Percentiles rank a stretch among this genome's conserved stretches.
phyloP scores from a whole-genome alignment of 2,797 vertebrate species.

The Glossophaga mutica region DNA sequence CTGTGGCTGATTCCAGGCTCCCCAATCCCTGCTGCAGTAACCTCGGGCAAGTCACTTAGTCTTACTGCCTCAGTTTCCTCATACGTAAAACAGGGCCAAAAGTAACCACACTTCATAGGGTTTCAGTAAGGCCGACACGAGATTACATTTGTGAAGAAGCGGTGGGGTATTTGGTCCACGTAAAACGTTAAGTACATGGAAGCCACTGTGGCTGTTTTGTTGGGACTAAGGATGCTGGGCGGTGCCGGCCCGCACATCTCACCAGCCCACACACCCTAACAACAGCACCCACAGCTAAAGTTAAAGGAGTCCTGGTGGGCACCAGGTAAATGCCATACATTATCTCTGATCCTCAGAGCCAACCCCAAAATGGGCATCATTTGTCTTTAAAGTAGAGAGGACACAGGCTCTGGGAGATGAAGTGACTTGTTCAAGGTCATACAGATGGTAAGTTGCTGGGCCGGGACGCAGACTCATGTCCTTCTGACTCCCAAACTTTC shows the following conservation, averaged over 20 bases:
- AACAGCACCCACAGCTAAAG: neutral
- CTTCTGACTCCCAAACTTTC: neutral
- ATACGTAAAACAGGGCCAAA: neutral
- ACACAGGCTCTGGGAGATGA: neutral
- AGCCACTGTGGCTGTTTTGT: neutral
- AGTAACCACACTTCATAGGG: neutral
- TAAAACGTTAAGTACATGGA: neutral
- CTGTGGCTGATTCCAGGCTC: neutral
- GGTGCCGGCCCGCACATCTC: neutral
- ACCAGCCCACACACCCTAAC: neutral
- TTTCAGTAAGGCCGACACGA: neutral
- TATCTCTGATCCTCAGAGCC: neutral
- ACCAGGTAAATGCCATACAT: neutral
- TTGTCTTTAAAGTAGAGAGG: neutral
- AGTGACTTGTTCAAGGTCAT: neutral
- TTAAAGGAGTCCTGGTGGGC: neutral
- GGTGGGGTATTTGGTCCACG: neutral
- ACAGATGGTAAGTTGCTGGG: neutral
- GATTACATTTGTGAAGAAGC: neutral
- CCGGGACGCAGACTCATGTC: neutral
- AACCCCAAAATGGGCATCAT: neutral
- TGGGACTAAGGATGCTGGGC: neutral
- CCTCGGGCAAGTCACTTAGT: neutral
- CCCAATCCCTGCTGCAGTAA: neutral
- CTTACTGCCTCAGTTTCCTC: neutral